phyloP scores from a whole-genome alignment of 2,113 vertebrate species.

The Lycocorax pyrrhopterus region DNA sequence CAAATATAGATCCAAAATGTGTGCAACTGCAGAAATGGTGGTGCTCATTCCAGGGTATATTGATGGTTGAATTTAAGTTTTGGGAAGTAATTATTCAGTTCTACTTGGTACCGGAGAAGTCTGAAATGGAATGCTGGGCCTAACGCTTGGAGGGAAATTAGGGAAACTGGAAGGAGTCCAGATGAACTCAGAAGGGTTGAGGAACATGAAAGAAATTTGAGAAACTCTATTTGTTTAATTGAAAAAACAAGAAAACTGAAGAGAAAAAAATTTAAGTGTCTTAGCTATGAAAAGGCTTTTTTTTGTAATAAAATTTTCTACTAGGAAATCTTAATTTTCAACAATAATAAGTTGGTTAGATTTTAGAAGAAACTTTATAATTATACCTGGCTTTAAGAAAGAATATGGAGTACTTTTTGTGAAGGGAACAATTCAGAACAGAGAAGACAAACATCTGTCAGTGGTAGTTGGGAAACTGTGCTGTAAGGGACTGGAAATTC shows the following conservation, averaged over 20 bases:
- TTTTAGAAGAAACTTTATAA: not conserved
- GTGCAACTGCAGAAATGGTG: not conserved
- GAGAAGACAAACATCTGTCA: not conserved
- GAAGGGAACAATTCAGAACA: not conserved
- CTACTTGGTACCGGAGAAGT: not conserved
- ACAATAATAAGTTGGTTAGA: not conserved
- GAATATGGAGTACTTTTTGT: not conserved
- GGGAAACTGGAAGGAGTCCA: not conserved
- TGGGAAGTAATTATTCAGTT: not conserved
- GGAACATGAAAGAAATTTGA: not conserved
- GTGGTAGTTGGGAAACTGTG: not conserved
- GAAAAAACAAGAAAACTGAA: not conserved
- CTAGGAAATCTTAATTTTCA: not conserved
- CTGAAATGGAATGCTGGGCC: not conserved
- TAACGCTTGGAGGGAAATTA: not conserved
- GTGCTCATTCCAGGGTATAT: not conserved
- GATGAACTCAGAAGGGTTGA: not conserved
- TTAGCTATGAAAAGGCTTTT: not conserved
- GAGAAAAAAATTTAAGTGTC: not conserved
- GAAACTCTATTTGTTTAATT: not conserved
- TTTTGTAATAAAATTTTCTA: not conserved
- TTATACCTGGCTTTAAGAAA: not conserved
- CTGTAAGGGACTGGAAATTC: not conserved
- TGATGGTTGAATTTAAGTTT: not conserved
- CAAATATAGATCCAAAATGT: not conserved